Evolutionary conservation across 1,140 invertebrate species (phyloP), one percentile per base, ranked within the genome.

Genomic region (Schlechtendalia chinensis): DNA sequence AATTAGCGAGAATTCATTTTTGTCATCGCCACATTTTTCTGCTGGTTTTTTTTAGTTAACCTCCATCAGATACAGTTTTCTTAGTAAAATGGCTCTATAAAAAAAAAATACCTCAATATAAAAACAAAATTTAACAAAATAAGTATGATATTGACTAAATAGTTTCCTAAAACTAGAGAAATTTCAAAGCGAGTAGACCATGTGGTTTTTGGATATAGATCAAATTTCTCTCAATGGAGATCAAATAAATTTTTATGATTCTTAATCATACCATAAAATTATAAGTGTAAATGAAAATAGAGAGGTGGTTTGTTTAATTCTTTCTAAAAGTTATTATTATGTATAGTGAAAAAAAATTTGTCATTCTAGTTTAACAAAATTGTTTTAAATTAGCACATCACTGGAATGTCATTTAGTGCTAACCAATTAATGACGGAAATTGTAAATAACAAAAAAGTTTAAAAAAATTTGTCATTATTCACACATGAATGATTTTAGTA

Each of bases 341-440:
- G 3, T 39, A 39, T 39, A 4, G 3, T 39, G 32, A 39, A 39
- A 39, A 4, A 39, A 39, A n/a, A n/a, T n/a, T 75, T 56, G 10
- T 61, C 8, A 63, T 61, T 50, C 45, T 50, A 79, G 75, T n/a
- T 79, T 3, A 39, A 79, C 3, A 29, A 79, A 45, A 14, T 79
- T 47, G 75, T 63, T 27, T 47, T 79, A 29, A 63, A 79, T 79
- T 58, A 79, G 47, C 32, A 50, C 0, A 39, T 79, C 0, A 63
- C 75, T 19, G 75, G 63, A 61, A 47, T 79, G 22, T 39, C 75
- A 63, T 79, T 79, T 79, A 39, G 32, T 27, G 59, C 39, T 47
- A 50, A 79, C 45, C 75, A 79, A 5, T 63, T 79, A 79, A 19
- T 58, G 27, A 6, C 39, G 2, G 8, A 63, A 1, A 29, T 79